Conservation (phyloP, 1,140 invertebrate genomes). For the Pseudomyrmex sp. region DNA sequence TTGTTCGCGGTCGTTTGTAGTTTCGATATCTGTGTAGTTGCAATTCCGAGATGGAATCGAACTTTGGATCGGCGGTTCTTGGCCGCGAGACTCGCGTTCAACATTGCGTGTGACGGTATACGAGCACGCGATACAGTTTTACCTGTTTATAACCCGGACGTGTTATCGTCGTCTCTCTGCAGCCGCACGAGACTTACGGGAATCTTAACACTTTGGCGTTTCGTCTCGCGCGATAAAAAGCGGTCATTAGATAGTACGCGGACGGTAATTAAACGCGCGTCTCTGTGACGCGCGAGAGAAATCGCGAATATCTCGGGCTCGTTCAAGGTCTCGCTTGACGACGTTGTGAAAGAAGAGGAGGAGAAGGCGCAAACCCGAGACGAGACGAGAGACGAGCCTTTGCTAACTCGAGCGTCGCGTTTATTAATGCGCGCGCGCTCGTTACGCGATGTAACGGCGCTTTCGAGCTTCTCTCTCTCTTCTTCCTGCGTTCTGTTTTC, state of each 20-base stretch:
- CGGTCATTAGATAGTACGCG: neutral
- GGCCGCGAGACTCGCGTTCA: neutral
- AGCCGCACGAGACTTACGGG: no score
- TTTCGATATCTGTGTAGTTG: constrained; percentile 8
- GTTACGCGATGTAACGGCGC: constrained; percentile 50
- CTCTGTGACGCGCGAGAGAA: neutral
- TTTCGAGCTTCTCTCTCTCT: constrained; percentile 24
- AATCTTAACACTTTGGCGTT: no score
- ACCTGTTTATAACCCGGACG: no score
- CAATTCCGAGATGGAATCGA: no score
- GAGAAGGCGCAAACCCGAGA: neutral
- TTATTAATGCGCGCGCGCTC: constrained; percentile 54
- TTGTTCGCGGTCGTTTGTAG: constrained; percentile 7
- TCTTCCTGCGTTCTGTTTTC: neutral
- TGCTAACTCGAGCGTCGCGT: constrained; percentile 62
- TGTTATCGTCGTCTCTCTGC: no score
- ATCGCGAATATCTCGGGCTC: constrained; percentile 11
- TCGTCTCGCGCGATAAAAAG: neutral
- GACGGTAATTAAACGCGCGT: constrained; percentile 8
- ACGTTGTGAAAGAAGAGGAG: constrained; percentile 13
- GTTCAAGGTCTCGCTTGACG: constrained; percentile 43
- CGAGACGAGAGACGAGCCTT: constrained; percentile 31
- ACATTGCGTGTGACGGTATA: no score
- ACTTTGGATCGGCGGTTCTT: neutral
- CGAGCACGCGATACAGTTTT: no score